Conservation (phyloP, 2,113 vertebrate genomes). For the Cacatua alba region DNA sequence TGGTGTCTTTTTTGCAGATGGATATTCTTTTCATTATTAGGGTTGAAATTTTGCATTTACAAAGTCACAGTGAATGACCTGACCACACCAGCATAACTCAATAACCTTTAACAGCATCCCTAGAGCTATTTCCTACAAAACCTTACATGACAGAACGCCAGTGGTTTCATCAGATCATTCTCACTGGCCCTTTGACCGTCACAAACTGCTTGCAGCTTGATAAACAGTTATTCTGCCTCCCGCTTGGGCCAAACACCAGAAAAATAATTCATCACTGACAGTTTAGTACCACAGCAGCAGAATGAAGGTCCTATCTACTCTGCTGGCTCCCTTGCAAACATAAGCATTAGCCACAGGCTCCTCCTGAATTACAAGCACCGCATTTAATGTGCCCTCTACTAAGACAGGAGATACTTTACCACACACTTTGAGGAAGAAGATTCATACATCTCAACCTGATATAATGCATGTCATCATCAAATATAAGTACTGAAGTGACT, state of each 20-base stretch:
- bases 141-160: not conserved
- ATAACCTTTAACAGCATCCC: not conserved
- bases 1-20: not conserved
- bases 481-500: not conserved
- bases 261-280: not conserved
- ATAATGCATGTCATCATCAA: not conserved
- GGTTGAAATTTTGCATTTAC: not conserved
- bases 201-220: not conserved
- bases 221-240: not conserved
- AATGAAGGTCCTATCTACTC: not conserved
- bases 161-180: not conserved
- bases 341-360: not conserved
- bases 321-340: not conserved
- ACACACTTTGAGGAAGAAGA: not conserved
- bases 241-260: not conserved
- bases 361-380: not conserved
- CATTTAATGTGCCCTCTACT: not conserved
- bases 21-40: not conserved
- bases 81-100: not conserved
- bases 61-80: not conserved
- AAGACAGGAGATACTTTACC: not conserved
- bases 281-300: not conserved
- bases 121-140: not conserved
- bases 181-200: not conserved
- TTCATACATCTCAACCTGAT: not conserved